Evolutionary conservation across 2,888 invertebrate genomes (phyloP), one percentile per base, ranked within the genome.

Genomic region (Stenchaetothrips biformis): DNA sequence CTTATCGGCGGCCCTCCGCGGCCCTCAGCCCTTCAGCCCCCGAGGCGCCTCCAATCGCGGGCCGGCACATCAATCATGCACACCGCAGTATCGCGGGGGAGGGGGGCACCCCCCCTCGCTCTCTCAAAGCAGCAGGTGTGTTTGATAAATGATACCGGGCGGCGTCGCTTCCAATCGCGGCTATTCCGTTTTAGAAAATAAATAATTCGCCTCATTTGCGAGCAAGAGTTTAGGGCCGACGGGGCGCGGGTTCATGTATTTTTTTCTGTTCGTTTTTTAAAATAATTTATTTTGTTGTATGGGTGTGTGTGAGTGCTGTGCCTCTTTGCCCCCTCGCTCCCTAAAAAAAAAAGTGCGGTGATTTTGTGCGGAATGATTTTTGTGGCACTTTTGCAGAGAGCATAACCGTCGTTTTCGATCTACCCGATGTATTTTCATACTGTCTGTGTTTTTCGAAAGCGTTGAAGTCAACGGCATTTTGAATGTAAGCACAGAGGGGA

Each of bases 131-230:
- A 67, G 67, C 67, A 74, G 67, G 25, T 74, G 67, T 25, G 67
- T 25, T 74, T 74, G 67, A 74, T 74, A 74, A 74, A 74, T 74
- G 67, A 74, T 74, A 8, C 67, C 59, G 18, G 59, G 18, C 6
- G 37, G 37, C 37, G 37, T 37, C 59, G 21, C 21, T 74, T 2
- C 25, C 67, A 74, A 74, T 74, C 67, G 67, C 25, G 67, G 11
- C 67, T 25, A 21, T 74, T 25, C 25, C 67, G 25, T 25, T 25
- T 25, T 74, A 21, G 7, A 25, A 74, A 11, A 25, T 74, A 74
- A 74, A 74, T 74, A 74, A 74, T 74, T 25, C 25, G 67, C 67
- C 67, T 74, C 67, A 25, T 74, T 74, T 74, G 25, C 53, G 53
- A 53, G 53, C 53, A 53, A 16, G 67, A 21, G 9, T n/a, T 9